These are phyloP conservation scores for Meghimatium bilineatum DNA, from an alignment of 2,888 invertebrate genomes.

Conservation along the genomic window DNA sequence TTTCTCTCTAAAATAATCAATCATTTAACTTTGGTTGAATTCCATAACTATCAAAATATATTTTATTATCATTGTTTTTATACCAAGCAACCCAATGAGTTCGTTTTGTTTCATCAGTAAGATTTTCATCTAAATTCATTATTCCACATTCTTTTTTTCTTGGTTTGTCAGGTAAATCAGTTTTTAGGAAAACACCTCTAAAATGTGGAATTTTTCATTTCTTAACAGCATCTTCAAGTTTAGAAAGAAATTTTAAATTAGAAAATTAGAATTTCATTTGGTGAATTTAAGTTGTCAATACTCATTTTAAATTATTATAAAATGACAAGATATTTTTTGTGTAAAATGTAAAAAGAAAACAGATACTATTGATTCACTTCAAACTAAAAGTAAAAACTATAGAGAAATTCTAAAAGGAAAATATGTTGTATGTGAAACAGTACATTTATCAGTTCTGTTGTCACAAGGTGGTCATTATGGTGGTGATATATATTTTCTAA, in stretches of 20 bases:
- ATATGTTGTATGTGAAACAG: too few relatives aligned
- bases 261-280: neutral
- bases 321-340: too few relatives aligned
- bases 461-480: too few relatives aligned
- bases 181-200: conserved; percentile 6
- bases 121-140: conserved; percentile 16
- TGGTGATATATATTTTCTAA: too few relatives aligned
- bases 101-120: conserved; percentile 18
- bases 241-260: neutral
- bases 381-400: too few relatives aligned
- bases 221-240: conserved; percentile 7
- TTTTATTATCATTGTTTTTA: neutral
- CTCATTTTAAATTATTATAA: conserved; percentile 7
- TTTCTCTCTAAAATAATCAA: neutral
- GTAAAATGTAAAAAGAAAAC: too few relatives aligned
- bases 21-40: neutral
- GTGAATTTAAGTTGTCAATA: neutral
- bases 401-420: too few relatives aligned
- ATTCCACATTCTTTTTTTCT: conserved; percentile 28
- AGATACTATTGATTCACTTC: too few relatives aligned
- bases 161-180: conserved; percentile 3
- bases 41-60: neutral
- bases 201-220: conserved; percentile 11
- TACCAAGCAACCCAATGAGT: conserved; percentile 28
- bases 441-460: too few relatives aligned